Percentiles rank a stretch among this genome's conserved stretches.
Evolutionary conservation across 2,113 vertebrate genomes (phyloP).

Genomic region (Ibidorhyncha struthersii): DNA sequence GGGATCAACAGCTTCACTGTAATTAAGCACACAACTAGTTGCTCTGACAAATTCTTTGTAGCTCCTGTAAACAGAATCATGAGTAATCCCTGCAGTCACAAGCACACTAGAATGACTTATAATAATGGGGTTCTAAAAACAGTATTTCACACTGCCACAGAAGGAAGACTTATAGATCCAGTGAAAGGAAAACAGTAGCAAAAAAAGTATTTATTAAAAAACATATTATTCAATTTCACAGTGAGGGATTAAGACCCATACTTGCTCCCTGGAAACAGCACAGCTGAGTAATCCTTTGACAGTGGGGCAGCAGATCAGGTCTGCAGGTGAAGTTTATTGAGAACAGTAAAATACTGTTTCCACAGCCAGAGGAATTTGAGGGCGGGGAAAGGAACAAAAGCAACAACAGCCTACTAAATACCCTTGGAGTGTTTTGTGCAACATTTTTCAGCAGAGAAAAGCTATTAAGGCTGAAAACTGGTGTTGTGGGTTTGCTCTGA

Average conservation of each 20-base stretch:
- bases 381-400: not conserved
- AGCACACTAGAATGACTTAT: not conserved
- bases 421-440: not conserved
- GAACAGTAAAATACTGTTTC: not conserved
- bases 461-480: not conserved
- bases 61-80: not conserved
- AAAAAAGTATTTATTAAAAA: conserved; percentile 17
- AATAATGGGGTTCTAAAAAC: not conserved
- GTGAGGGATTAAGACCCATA: not conserved
- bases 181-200: not conserved
- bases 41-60: not conserved
- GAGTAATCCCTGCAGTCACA: not conserved
- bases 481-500: not conserved
- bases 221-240: not conserved
- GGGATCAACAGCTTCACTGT: not conserved
- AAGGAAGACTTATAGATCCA: not conserved
- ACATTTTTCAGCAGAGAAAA: not conserved
- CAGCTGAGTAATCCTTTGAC: not conserved
- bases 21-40: not conserved
- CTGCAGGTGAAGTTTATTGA: not conserved
- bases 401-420: not conserved
- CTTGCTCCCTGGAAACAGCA: not conserved
- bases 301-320: not conserved
- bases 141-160: not conserved
- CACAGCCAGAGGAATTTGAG: not conserved